phyloP scores from a whole-genome alignment of 2,113 vertebrate species.

The Hemibates koningsi region DNA sequence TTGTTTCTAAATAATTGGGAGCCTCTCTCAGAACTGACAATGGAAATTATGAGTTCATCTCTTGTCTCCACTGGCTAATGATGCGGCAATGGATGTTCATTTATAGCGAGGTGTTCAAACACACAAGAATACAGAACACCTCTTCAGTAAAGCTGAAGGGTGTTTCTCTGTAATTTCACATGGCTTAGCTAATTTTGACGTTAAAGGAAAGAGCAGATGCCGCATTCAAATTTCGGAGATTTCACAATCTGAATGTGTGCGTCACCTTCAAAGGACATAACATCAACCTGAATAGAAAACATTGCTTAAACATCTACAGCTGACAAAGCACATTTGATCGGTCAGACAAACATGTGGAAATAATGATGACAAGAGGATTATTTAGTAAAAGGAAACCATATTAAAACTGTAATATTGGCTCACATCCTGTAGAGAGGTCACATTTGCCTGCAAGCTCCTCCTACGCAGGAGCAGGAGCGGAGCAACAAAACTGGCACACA shows the following conservation, averaged over 20 bases:
- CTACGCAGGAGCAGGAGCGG: not conserved
- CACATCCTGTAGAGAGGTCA: not conserved
- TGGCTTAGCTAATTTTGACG: not conserved
- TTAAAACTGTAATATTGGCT: not conserved
- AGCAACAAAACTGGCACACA: not conserved
- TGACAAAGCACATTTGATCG: not conserved
- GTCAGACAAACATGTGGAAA: not conserved
- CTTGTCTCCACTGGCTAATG: conserved; percentile 16
- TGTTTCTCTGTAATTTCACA: not conserved
- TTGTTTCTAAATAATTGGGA: conserved; percentile 15
- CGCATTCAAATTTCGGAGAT: not conserved
- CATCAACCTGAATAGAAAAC: not conserved
- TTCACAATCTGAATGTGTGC: not conserved
- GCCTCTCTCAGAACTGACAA: not conserved
- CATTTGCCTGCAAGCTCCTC: not conserved
- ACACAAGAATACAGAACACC: not conserved
- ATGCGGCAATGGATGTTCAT: conserved; percentile 9
- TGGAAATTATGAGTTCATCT: conserved; percentile 22
- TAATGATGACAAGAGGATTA: not conserved
- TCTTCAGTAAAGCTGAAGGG: not conserved
- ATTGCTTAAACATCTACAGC: not conserved
- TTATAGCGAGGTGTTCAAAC: conserved; percentile 3
- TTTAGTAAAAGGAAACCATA: not conserved
- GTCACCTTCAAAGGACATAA: not conserved
- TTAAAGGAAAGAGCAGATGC: not conserved